Base-by-base conservation (phyloP, 2,113 vertebrate species). In the Channa maculata region DNA sequence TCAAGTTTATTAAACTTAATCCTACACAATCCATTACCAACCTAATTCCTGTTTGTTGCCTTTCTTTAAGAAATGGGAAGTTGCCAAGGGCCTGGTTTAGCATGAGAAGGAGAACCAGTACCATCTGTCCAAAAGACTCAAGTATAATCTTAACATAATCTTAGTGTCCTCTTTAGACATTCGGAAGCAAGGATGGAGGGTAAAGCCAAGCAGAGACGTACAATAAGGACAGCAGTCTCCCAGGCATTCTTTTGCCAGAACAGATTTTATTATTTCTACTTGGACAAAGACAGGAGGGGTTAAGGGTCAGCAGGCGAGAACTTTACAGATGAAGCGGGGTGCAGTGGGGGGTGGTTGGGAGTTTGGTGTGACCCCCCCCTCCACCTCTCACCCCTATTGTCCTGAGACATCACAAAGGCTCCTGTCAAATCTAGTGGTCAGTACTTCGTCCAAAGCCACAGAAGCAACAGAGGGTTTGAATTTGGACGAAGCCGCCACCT, bases 181-280 rank as follows among this genome's bases (percentile, higher is more conserved):
- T 10, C 49, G 24, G 45, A 61, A 60, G 61, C 43, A 5, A 67
- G 72, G 75, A 85, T 7, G 46, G 49, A 46, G 60, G 65, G 55
- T 71, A 55, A 48, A 63, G 43, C 53, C 59, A 13, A 24, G 34
- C 58, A 9, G 51, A 58, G 78, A 67, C 49, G 77, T 74, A 80
- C 79, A 89, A 88, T 71, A 84, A 55, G 48, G 79, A 77, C 69
- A 54, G 70, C 75, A 36, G 80, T 13, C 69, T 65, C 70, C 64
- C 71, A 70, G 86, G 79, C 85, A 75, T 84, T 80, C 79, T 74
- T 87, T 72, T 62, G 80, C 79, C 68, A 33, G 82, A 93, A 86
- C 90, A 80, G 88, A 83, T 93, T 92, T 94, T 84, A 91, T 92
- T 93, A 91, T 93, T 93, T 93, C 91, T 89, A 77, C 84, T 71